A percentile compares a stretch with the other conserved stretches of the same genome.
Conservation (phyloP, 2,797 vertebrate species). For the Megalops cyprinoides region DNA sequence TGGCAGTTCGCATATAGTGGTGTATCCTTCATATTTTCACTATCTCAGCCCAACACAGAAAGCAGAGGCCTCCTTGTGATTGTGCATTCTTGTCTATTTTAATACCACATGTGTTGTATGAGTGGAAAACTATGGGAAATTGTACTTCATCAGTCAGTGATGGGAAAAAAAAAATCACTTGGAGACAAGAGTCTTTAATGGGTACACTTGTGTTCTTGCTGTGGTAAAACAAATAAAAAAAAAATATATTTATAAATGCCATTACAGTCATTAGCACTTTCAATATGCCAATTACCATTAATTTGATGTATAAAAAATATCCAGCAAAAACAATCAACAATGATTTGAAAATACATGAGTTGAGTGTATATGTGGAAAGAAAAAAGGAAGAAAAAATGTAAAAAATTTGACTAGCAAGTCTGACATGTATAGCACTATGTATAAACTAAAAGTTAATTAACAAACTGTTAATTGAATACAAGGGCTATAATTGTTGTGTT, state of each 20-base stretch:
- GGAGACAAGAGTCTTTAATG: no score
- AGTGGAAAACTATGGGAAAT: no score
- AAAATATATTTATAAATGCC: no score
- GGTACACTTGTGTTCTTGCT: no score
- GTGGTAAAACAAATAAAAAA: no score
- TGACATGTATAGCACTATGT: constrained; percentile 82
- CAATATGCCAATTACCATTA: constrained; percentile 35
- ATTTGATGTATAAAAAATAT: constrained; percentile 44
- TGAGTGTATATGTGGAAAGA: constrained; percentile 29
- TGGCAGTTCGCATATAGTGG: neutral
- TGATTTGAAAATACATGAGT: constrained; percentile 30
- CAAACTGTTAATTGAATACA: constrained; percentile 97
- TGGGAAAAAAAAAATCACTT: no score
- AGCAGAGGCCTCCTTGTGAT: no score
- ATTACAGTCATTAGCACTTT: constrained; percentile 31
- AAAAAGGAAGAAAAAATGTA: constrained; percentile 39
- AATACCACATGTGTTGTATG: no score
- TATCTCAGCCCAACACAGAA: neutral
- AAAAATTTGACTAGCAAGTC: constrained; percentile 72
- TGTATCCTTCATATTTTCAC: neutral
- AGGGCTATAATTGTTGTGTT: constrained; percentile 97
- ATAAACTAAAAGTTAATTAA: constrained; percentile 93
- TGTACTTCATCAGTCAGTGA: no score
- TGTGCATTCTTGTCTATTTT: no score
- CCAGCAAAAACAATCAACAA: constrained; percentile 47